These are phyloP conservation scores for Drosophila bunnanda DNA, from an alignment of 2,888 invertebrate species.

Conservation along the genomic window DNA sequence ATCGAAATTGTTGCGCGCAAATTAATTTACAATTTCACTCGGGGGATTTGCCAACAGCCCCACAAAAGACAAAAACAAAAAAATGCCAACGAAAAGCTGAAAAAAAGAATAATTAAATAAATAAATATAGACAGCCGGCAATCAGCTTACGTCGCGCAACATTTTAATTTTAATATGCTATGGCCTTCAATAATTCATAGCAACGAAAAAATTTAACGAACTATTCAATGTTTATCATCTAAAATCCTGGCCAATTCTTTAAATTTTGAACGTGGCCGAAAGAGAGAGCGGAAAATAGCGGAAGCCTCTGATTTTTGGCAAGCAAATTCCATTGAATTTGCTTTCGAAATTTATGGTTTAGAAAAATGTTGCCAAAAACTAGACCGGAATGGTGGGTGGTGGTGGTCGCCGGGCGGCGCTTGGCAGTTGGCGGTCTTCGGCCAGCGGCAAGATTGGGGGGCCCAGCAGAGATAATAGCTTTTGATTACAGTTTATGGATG, in stretches of 20 bases:
- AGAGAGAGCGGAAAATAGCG: conserved; percentile 29
- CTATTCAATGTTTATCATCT: conserved; percentile 21
- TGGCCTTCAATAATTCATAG: conserved; percentile 30
- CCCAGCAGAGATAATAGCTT: conserved; percentile 77
- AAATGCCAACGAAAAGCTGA: background rate
- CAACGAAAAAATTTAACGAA: conserved; percentile 13
- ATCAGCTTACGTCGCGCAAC: conserved; percentile 45
- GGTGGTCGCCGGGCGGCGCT: conserved; percentile 16
- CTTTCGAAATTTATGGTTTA: conserved; percentile 69
- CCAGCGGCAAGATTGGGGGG: conserved; percentile 15
- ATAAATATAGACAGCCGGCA: conserved; percentile 38
- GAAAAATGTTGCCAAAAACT: conserved; percentile 74
- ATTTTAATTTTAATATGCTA: conserved; percentile 44
- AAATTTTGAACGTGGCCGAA: conserved; percentile 37
- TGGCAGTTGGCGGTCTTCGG: conserved; percentile 10
- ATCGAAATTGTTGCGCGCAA: conserved; percentile 50
- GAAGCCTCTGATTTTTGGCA: conserved; percentile 71
- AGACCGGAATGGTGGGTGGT: conserved; percentile 46
- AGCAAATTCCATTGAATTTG: conserved; percentile 72
- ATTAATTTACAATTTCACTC: conserved; percentile 51
- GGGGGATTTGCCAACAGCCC: conserved; percentile 34
- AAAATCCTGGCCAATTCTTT: conserved; percentile 42
- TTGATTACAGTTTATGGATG: conserved; percentile 80
- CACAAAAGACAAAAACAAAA: conserved; percentile 7
- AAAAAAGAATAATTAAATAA: conserved; percentile 36